Evolutionary conservation across 2,113 vertebrate species (phyloP).

Genomic region (Gambusia affinis): DNA sequence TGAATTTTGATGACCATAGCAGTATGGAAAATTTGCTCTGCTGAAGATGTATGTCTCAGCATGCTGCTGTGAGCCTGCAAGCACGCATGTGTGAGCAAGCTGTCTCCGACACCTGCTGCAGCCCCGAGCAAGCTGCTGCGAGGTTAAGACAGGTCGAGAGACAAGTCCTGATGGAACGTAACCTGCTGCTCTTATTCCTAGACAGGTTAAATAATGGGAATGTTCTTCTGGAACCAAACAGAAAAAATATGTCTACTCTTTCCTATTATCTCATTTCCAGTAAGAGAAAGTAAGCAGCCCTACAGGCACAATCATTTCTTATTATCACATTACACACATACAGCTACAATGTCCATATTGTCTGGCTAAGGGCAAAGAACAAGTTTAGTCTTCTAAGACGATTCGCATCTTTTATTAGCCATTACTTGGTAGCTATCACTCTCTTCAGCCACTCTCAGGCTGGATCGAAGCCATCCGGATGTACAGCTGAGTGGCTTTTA

Average conservation of each 20-base stretch:
- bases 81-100: constrained; percentile 55
- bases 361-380: constrained; percentile 15
- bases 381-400: constrained; percentile 20
- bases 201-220: background rate
- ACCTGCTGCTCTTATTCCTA: background rate
- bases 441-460: background rate
- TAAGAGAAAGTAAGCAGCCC: constrained; percentile 47
- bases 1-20: constrained; percentile 10
- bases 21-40: constrained; percentile 2
- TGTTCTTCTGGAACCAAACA: background rate
- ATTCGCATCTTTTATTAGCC: constrained; percentile 31
- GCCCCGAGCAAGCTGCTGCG: constrained; percentile 36
- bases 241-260: background rate
- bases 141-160: constrained; percentile 14
- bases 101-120: constrained; percentile 65
- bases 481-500: constrained; percentile 36
- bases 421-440: constrained; percentile 14
- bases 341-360: background rate
- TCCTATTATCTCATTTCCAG: background rate
- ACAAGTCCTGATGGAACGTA: constrained; percentile 14
- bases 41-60: constrained; percentile 6
- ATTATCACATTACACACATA: constrained; percentile 22
- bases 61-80: constrained; percentile 31
- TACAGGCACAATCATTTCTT: constrained; percentile 15
- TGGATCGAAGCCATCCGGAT: constrained; percentile 43